These are phyloP conservation scores for Danio jaintianensis DNA, from an alignment of 2,797 vertebrate genomes.

Conservation along the genomic window DNA sequence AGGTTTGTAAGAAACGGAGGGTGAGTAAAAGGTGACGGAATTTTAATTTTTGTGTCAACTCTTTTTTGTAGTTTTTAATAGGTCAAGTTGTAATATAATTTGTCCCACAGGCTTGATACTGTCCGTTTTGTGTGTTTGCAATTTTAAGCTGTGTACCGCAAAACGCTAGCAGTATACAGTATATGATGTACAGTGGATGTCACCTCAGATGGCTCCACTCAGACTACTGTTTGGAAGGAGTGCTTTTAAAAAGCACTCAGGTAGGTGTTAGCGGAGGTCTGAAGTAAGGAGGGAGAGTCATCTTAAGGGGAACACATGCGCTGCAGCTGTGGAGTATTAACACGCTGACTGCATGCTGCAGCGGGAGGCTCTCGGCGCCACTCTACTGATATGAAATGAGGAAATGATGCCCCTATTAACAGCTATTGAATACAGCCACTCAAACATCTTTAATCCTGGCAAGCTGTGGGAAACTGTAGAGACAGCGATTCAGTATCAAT, in stretches of 20 bases:
- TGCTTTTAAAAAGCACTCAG: constrained; percentile 51
- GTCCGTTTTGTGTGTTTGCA: background rate
- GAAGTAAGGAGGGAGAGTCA: constrained; percentile 28
- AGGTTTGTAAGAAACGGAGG: too few species aligned
- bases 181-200: constrained; percentile 29
- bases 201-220: constrained; percentile 37
- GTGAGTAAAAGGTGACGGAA: too few species aligned
- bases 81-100: background rate
- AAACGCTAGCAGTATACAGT: background rate
- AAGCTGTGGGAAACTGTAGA: background rate
- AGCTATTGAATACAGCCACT: constrained; percentile 32
- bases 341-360: constrained; percentile 46
- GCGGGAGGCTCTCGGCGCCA: constrained; percentile 27
- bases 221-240: constrained; percentile 30
- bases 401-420: constrained; percentile 38
- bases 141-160: background rate
- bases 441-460: constrained; percentile 14
- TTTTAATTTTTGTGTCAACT: too few species aligned
- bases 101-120: background rate
- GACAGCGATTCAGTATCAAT: background rate
- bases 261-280: constrained; percentile 35
- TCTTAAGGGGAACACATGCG: constrained; percentile 57
- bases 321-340: constrained; percentile 60
- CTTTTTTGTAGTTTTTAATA: background rate
- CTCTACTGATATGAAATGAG: constrained; percentile 44